Conservation (phyloP, 1,140 invertebrate genomes). For the Plodia interpunctella region DNA sequence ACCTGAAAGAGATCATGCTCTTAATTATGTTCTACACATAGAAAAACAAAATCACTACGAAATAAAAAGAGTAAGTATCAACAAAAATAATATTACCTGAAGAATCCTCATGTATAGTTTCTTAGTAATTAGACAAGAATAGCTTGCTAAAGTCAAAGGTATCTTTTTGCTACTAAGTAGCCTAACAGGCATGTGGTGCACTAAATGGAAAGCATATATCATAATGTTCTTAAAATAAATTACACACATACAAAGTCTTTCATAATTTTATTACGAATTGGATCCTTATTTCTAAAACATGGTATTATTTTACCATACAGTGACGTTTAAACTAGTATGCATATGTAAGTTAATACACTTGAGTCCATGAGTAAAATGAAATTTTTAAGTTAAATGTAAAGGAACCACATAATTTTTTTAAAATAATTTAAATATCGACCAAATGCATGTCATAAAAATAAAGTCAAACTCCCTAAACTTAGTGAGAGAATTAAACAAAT, state of each 20-base stretch:
- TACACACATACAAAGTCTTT: slow-evolving; percentile 46
- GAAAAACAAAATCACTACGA: no score
- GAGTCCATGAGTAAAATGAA: neutral
- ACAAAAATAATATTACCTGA: no score
- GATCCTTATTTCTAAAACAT: slow-evolving; percentile 46
- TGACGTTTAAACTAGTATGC: neutral
- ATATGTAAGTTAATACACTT: slow-evolving; percentile 1
- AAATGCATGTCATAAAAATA: slow-evolving; percentile 9
- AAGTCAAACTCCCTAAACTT: slow-evolving; percentile 3
- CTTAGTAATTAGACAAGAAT: no score
- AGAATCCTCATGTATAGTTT: no score
- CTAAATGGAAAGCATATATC: slow-evolving; percentile 5
- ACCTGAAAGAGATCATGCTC: no score
- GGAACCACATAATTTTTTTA: neutral
- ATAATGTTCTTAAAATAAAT: slow-evolving; percentile 37
- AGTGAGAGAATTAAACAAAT: neutral
- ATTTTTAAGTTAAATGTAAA: neutral
- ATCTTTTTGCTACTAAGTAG: no score
- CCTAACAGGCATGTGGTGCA: no score
- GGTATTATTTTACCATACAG: slow-evolving; percentile 28
- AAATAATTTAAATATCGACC: neutral
- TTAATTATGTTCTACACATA: no score
- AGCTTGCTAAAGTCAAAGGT: no score
- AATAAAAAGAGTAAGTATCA: no score
- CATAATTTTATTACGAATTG: slow-evolving; percentile 57